phyloP scores from a whole-genome alignment of 2,113 vertebrate genomes.

The Hemiscyllium ocellatum region DNA sequence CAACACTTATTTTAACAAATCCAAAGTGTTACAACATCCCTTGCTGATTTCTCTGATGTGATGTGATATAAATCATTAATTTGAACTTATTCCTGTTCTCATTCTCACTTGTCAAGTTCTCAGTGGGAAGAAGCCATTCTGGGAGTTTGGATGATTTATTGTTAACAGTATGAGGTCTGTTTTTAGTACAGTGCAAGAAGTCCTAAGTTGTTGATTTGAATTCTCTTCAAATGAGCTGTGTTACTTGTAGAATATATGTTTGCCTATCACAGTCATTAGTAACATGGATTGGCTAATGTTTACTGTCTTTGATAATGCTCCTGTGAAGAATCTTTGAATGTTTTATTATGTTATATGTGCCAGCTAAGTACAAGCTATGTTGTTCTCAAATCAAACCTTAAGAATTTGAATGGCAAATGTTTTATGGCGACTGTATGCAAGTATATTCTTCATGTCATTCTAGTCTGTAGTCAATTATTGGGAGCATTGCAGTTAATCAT shows the following conservation, averaged over 20 bases:
- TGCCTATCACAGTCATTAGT: not conserved
- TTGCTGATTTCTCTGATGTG: not conserved
- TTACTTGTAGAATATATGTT: not conserved
- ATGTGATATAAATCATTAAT: not conserved
- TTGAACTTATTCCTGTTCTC: not conserved
- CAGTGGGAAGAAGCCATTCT: not conserved
- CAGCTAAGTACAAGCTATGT: not conserved
- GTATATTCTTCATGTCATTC: not conserved
- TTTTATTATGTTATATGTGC: not conserved
- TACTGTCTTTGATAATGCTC: not conserved
- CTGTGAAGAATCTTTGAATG: not conserved
- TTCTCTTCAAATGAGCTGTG: not conserved
- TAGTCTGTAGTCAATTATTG: not conserved
- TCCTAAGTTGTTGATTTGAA: not conserved
- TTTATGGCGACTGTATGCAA: not conserved
- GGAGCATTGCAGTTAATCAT: not conserved
- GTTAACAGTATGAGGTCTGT: not conserved
- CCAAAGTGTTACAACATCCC: not conserved
- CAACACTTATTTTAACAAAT: not conserved
- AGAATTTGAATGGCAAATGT: not conserved
- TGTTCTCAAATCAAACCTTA: not conserved
- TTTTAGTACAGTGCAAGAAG: not conserved
- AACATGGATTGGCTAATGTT: not conserved
- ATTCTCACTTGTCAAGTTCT: conserved; percentile 2
- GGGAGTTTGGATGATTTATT: not conserved